phyloP scores from a whole-genome alignment of 1,140 invertebrate genomes.

The Wasmannia auropunctata region DNA sequence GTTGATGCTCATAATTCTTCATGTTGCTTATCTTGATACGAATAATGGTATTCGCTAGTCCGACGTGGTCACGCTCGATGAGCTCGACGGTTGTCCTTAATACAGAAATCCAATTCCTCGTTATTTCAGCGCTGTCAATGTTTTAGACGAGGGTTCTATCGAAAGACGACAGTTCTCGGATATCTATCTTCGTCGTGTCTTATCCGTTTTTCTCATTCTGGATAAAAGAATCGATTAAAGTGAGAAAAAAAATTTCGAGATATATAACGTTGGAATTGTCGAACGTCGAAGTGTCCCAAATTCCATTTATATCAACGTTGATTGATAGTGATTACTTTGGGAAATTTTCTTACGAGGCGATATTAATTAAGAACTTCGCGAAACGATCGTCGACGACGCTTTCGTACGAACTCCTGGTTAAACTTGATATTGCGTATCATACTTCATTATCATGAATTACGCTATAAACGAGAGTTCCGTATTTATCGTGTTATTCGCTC shows the following conservation, averaged over 20 bases:
- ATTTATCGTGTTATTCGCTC: conserved; percentile 8
- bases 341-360: not conserved
- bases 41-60: not conserved
- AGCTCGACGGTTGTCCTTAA: not conserved
- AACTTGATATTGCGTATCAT: conserved; percentile 11
- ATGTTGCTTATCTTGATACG: not conserved
- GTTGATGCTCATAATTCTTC: not conserved
- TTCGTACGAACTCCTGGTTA: not conserved
- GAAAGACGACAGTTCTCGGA: not conserved
- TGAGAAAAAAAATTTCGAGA: not conserved
- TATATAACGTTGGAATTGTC: not conserved
- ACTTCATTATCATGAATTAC: not conserved
- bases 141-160: conserved; percentile 1
- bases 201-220: not conserved
- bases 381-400: conserved; percentile 16
- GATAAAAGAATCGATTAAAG: conserved; percentile 17
- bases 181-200: conserved; percentile 20
- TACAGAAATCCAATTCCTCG: conserved; percentile 14
- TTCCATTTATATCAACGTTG: conserved; percentile 17
- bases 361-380: conserved; percentile 26
- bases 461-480: conserved; percentile 5
- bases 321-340: not conserved
- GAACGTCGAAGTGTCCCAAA: not conserved
- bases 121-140: conserved; percentile 27
- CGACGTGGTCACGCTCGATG: not conserved